Evolutionary conservation across 2,797 vertebrate species (phyloP).

Genomic region (Graptemys geographica): DNA sequence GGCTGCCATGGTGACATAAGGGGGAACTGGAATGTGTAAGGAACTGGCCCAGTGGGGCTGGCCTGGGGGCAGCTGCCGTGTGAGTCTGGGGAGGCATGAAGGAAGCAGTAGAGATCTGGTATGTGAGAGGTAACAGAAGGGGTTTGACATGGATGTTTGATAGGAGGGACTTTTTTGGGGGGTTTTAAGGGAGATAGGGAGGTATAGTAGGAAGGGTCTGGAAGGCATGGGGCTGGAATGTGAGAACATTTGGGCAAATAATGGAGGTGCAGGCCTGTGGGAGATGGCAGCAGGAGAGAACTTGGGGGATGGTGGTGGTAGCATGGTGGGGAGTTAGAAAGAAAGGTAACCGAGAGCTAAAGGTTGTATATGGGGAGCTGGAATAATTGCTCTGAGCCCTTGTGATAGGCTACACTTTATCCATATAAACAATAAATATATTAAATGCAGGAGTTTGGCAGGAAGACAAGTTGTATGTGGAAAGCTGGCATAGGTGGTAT

Average conservation of each 20-base stretch:
- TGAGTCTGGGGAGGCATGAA: not conserved
- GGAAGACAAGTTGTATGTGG: not conserved
- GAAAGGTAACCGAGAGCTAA: not conserved
- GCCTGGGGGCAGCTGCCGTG: not conserved
- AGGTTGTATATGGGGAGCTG: not conserved
- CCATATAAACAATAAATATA: not conserved
- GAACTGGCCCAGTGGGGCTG: not conserved
- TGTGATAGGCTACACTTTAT: not conserved
- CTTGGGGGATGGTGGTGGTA: not conserved
- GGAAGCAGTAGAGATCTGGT: conserved; percentile 8
- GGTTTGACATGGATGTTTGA: conserved; percentile 11
- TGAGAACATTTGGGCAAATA: not conserved
- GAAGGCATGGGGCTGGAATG: not conserved
- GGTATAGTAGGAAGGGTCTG: not conserved
- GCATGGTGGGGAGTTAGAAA: not conserved
- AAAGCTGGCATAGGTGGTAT: not conserved
- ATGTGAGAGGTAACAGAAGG: not conserved
- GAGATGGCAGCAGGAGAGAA: not conserved
- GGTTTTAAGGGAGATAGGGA: not conserved
- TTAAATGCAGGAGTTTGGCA: not conserved
- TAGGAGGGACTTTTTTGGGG: not conserved
- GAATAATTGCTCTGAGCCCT: not conserved
- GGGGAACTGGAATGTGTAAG: not conserved
- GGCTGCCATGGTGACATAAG: not conserved
- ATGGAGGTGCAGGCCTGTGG: not conserved